phyloP scores from a whole-genome alignment of 2,113 vertebrate genomes.

The Petrocephalus microphthalmus region DNA sequence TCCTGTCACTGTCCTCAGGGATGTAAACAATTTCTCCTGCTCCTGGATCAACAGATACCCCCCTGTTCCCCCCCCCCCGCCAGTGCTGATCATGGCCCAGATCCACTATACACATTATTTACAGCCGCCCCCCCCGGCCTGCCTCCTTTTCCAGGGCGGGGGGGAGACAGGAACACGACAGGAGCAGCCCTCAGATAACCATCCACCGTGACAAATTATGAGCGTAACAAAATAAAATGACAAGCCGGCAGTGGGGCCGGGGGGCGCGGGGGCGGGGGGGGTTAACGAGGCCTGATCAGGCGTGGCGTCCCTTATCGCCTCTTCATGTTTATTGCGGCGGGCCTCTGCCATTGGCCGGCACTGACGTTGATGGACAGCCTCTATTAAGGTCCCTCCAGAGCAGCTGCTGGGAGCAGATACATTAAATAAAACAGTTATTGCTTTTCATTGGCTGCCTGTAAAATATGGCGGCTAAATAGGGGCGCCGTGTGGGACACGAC shows the following conservation, averaged over 20 bases:
- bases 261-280: conserved; percentile 55
- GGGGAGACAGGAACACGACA: conserved; percentile 19
- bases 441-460: conserved; percentile 89
- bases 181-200: conserved; percentile 46
- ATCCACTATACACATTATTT: conserved; percentile 44
- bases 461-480: conserved; percentile 93
- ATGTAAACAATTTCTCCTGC: conserved; percentile 42
- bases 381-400: conserved; percentile 84
- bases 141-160: conserved; percentile 27
- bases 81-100: conserved; percentile 37
- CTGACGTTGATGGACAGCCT: conserved; percentile 96
- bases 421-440: conserved; percentile 97
- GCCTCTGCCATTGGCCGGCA: conserved; percentile 66
- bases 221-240: conserved; percentile 73
- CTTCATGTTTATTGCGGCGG: conserved; percentile 87
- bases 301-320: conserved; percentile 73
- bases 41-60: conserved; percentile 45
- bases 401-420: conserved; percentile 96
- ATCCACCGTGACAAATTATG: conserved; percentile 55
- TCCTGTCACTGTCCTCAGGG: conserved; percentile 24
- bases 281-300: conserved; percentile 79
- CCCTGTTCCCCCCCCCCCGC: conserved; percentile 27
- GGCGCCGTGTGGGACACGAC: conserved; percentile 89
- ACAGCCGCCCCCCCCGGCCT: conserved; percentile 34
- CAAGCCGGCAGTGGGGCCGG: conserved; percentile 56